Evolutionary conservation across 2,888 invertebrate genomes (phyloP), one percentile per base, ranked within the genome.

Genomic region (Lasioglossum vierecki): DNA sequence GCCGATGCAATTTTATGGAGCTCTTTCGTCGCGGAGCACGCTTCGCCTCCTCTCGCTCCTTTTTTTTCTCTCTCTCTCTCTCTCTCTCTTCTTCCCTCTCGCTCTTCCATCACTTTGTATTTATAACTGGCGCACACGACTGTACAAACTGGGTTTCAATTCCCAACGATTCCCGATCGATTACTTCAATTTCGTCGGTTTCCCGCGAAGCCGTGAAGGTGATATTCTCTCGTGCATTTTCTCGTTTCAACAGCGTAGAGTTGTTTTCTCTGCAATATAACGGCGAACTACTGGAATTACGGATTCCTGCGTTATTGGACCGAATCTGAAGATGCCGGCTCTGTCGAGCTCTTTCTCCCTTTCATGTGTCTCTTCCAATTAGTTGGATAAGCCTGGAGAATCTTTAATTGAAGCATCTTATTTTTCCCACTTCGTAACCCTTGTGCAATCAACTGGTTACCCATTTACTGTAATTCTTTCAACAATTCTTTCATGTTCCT

Each of bases 111-210:
- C 66, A 35, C 35, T 53, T 22, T 39, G 84, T 86, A 83, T 88
- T 88, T 76, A 84, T 86, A 82, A 88, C 83, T 82, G 74, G 26
- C 30, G 63, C 72, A 78, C 82, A 78, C 79, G 39, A 80, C 71
- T 80, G 83, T 73, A 72, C 66, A 85, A 77, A 78, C 82, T 44
- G 73, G 44, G 82, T 89, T 84, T 80, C 89, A 89, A 89, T 89
- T 82, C 57, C 15, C 85, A 71, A 83, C 85, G 87, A 89, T 88
- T 87, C 80, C 63, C 81, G 84, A 89, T 85, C 89, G 80, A 89
- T 89, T 85, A 77, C 76, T 77, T 79, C 87, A 87, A 82, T 88
- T 82, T 88, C 71, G 77, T 81, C 79, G 76, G 80, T 86, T 88
- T 76, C 53, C 78, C 72, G 75, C 79, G 77, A 39, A 63, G 68